Base-by-base conservation (phyloP, 2,113 vertebrate genomes). In the Atherinomorus stipes region DNA sequence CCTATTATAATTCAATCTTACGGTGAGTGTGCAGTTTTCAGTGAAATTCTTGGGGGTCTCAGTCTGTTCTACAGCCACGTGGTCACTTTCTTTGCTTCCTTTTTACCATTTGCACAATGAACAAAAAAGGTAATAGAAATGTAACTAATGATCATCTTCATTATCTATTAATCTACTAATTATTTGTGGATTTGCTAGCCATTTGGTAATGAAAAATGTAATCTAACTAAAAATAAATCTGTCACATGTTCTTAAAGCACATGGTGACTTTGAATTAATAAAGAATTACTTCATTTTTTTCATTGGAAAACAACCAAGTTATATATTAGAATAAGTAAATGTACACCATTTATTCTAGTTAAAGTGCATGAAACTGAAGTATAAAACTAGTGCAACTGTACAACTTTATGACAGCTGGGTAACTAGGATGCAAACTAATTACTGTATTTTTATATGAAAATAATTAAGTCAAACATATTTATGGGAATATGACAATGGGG, bases 1-100 rank as follows among this genome's bases (percentile, higher is more conserved):
- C 81, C 57, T 53, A 34, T 80, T 66, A 84, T 58, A 64, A 72
- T 85, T 26, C 53, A 53, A 8, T 3, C n/a, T 62, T 44, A 65
- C 28, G 61, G 70, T 47, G 51, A 64, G 47, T 62, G 40, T n/a
- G 53, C 37, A 74, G 26, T 38, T 87, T 84, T 63, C 37, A 58
- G 25, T 58, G 25, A 56, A 40, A 71, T 75, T 83, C 56, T 76
- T 81, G 64, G 40, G 44, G 21, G 62, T 54, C n/a, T n/a, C 9
- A 64, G 63, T 12, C 12, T 71, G 59, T 16, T 15, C 62, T 45
- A 60, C 22, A 66, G 67, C n/a, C 22, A 50, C 26, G 15, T 2
- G 13, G 2, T 25, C 4, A 37, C 22, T 62, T 34, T 31, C 2
- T 57, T 34, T 1, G 31, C 9, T 9, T 34, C 4, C 7, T 34